Conservation (phyloP, 2,888 invertebrate species). For the Galeruca laticollis region DNA sequence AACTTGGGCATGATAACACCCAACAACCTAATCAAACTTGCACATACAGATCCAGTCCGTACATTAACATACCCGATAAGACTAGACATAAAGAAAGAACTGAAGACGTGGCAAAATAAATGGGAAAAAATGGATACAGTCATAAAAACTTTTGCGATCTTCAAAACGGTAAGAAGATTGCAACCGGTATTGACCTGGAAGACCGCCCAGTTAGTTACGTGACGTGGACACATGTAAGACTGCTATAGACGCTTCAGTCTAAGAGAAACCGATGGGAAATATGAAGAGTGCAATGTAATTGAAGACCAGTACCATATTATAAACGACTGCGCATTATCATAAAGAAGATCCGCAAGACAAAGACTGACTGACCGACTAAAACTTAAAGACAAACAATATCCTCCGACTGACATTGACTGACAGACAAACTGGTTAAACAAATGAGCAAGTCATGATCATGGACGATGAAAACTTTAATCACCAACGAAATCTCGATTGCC, state of each 20-base stretch:
- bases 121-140: conserved; percentile 2
- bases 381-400: not conserved
- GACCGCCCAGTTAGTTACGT: not conserved
- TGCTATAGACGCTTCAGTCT: conserved; percentile 4
- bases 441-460: too few species aligned
- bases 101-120: not conserved
- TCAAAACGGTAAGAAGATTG: not conserved
- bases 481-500: too few species aligned
- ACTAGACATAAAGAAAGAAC: too few species aligned
- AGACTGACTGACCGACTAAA: not conserved
- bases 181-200: too few species aligned
- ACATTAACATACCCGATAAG: too few species aligned
- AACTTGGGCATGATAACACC: too few species aligned
- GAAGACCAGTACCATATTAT: conserved; percentile 8
- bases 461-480: too few species aligned
- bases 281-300: not conserved
- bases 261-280: conserved; percentile 1
- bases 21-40: too few species aligned
- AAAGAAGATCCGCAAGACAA: not conserved
- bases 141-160: not conserved
- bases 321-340: not conserved
- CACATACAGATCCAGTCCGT: too few species aligned
- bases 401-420: not conserved
- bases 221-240: not conserved
- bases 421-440: not conserved